Evolutionary conservation across 2,113 vertebrate species (phyloP), one percentile per base, ranked within the genome.

Genomic region (Ctenomys sociabilis): DNA sequence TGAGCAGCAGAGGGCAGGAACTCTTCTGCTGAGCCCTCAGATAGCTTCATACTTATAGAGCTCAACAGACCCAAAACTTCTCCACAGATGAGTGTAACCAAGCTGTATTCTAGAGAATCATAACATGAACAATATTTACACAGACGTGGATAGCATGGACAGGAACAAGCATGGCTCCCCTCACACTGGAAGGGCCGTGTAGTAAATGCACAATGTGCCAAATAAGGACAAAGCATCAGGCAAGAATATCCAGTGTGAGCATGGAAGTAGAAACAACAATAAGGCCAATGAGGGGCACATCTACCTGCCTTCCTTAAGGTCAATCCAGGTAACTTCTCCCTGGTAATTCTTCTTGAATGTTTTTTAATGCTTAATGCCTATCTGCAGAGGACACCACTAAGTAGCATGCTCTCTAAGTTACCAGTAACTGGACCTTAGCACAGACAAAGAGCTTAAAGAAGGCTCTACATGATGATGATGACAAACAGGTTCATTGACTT

Each of bases 171-270:
- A 49, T 3, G 43, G 32, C 10, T 54, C 22, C 54, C 52, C 37
- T 77, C 63, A 37, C 1, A 0, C 0, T 43, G 28, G n/a, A 0
- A 0, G 40, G 17, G 37, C 81, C 61, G 80, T 1, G 0, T 10
- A 35, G n/a, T n/a, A 52, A 77, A 61, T 19, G 5, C 8, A 85
- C 49, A 8, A 28, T 0, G 0, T 7, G 13, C 13, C 75, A 35
- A 84, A 3, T 32, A 22, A 89, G 32, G 54, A 87, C 7, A 13
- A 80, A 90, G 9, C 5, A 35, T 1, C 52, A 73, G 32, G 64
- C 37, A 57, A 43, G 45, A 89, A 59, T 0, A 63, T 2, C 30
- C 26, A 22, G 9, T 7, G 10, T 28, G 21, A 57, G 22, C 14
- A 40, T 19, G 5, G 68, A 78, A 77, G 37, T 0, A 84, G 82